phyloP scores from a whole-genome alignment of 2,888 invertebrate genomes.

The Sipha maydis region DNA sequence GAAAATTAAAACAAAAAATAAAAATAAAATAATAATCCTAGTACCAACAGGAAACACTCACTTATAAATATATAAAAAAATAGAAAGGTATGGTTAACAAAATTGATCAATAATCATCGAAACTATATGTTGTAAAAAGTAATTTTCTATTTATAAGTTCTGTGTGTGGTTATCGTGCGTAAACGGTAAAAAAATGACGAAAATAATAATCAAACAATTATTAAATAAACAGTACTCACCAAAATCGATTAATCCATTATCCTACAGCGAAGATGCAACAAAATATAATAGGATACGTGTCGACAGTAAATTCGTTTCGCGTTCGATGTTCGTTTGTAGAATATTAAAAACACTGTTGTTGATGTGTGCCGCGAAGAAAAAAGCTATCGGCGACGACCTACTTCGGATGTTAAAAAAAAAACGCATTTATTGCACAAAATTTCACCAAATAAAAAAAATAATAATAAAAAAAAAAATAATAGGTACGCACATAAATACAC shows the following conservation, averaged over 20 bases:
- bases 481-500: not conserved
- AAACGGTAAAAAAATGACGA: not conserved
- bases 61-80: not conserved
- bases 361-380: conserved; percentile 1
- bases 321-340: not conserved
- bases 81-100: not conserved
- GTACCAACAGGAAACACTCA: not conserved
- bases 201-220: not conserved
- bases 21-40: not conserved
- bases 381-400: conserved; percentile 53
- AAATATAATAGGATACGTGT: not conserved
- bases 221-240: not conserved
- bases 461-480: not conserved
- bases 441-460: conserved; percentile 29
- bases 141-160: too few relatives aligned
- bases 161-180: too few relatives aligned
- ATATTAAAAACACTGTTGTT: conserved; percentile 10
- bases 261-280: not conserved
- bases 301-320: not conserved
- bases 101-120: not conserved
- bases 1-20: not conserved
- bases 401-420: conserved; percentile 36
- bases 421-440: conserved; percentile 60
- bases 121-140: too few relatives aligned
- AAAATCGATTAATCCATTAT: conserved; percentile 1